Evolutionary conservation across 2,888 invertebrate species (phyloP).

Genomic region (Drepana falcataria): DNA sequence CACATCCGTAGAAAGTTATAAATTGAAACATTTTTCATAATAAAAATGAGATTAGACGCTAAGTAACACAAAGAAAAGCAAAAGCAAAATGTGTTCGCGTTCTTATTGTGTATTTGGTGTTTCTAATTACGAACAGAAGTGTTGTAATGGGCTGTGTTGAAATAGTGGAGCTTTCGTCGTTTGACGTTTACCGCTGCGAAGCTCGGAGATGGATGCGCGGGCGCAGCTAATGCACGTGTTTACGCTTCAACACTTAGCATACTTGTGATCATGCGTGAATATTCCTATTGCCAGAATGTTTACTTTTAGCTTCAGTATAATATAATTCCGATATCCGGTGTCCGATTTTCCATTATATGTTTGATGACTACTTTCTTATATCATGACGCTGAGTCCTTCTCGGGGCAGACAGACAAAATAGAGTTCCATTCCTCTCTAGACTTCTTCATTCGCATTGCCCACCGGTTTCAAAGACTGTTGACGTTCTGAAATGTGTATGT

Average conservation of each 20-base stretch:
- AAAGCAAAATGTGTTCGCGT: neutral
- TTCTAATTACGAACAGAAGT: neutral
- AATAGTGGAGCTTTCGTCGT: constrained; percentile 36
- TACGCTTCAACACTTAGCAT: constrained; percentile 11
- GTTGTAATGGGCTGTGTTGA: constrained; percentile 35
- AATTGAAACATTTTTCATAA: no score
- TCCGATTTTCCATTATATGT: no score
- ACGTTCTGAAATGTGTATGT: no score
- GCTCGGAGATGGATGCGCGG: constrained; percentile 8
- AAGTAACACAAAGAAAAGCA: neutral
- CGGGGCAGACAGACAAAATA: no score
- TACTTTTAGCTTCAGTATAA: no score
- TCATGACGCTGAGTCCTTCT: no score
- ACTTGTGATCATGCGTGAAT: neutral
- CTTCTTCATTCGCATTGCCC: no score
- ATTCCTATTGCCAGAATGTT: neutral
- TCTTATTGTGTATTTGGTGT: neutral
- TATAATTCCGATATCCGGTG: no score
- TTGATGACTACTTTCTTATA: no score
- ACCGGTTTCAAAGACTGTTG: no score
- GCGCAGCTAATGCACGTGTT: constrained; percentile 15
- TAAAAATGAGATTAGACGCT: neutral
- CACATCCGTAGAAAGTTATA: no score
- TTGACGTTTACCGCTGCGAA: constrained; percentile 6
- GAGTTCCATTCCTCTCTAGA: no score